Base-by-base conservation (phyloP, 2,888 invertebrate species). In the Geophilus truncorum region DNA sequence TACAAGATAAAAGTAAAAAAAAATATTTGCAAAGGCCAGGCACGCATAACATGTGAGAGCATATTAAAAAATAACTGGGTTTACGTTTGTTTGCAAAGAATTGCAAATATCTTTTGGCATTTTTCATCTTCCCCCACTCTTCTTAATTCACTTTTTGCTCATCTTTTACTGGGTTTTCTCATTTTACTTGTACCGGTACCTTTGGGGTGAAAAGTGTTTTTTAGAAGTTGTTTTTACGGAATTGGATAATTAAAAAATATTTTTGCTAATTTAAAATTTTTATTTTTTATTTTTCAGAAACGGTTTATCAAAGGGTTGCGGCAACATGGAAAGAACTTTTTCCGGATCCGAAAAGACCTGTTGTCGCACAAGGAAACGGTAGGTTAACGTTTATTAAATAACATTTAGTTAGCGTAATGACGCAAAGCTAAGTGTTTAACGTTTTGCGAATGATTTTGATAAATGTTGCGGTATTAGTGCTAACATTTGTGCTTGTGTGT, bases 281-380 rank as follows among this genome's bases (percentile, higher is more conserved):
- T 32, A 9, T 32, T 32, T 6, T 6, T 9, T 32, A 32, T 32
- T 32, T 32, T 45, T n/a, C 2, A 92, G 88, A 98, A 98, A 90
- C 92, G 96, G 84, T 99, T 99, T 90, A 96, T 97, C 83, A 98
- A 98, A 90, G 99, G 99, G 84, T 91, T 99, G 84, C 91, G 98
- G 83, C 97, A 97, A 87, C 97, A 97, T 89, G 99, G 99, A 85
- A 99, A 99, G 89, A 98, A 99, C 89, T 99, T 99, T 90, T 97
- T 97, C 89, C 93, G 96, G 86, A 99, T 99, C 85, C 91, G 94
- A 85, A 97, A 97, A 88, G 98, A 99, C 88, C 90, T 98, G 84
- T 90, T 99, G 84, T 96, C 98, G 81, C 96, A 97, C 87, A 96
- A 97, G 90, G 97, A 98, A 86, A 97, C 98, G 85, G 93, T 93